phyloP scores from a whole-genome alignment of 1,140 invertebrate species.

The Tyrophagus putrescentiae region DNA sequence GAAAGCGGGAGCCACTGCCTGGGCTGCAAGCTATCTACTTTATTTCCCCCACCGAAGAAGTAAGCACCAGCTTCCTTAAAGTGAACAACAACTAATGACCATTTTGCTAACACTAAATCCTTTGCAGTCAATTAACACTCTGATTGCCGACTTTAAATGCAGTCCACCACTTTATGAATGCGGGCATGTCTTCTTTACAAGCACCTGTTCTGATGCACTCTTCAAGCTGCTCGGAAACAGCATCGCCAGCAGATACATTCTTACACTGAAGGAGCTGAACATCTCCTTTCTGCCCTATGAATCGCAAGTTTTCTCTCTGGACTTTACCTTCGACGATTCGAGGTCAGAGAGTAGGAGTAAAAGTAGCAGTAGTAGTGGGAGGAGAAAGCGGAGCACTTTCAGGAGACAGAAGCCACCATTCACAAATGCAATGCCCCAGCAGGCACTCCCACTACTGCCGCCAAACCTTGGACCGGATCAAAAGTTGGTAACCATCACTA shows the following conservation, averaged over 20 bases:
- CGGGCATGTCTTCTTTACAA: neutral
- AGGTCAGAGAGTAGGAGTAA: too few species aligned
- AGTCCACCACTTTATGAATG: neutral
- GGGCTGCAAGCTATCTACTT: neutral
- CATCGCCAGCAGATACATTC: neutral
- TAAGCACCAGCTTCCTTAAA: too few species aligned
- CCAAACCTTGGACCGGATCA: too few species aligned
- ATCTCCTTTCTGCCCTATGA: neutral
- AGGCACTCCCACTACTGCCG: too few species aligned
- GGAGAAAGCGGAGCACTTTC: too few species aligned
- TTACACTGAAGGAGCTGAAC: neutral
- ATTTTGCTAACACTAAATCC: neutral
- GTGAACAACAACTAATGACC: neutral
- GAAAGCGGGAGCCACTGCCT: neutral
- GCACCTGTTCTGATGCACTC: neutral
- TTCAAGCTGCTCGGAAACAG: neutral
- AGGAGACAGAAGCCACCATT: too few species aligned
- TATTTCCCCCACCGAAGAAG: neutral
- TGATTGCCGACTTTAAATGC: neutral
- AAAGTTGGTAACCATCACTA: too few species aligned
- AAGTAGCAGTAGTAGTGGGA: too few species aligned
- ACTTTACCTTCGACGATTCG: neutral
- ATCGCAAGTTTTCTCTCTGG: neutral
- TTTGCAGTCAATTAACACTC: neutral
- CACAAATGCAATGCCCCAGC: too few species aligned